Base-by-base conservation (phyloP, 2,797 vertebrate genomes). In the Mormyrops attenuatus region DNA sequence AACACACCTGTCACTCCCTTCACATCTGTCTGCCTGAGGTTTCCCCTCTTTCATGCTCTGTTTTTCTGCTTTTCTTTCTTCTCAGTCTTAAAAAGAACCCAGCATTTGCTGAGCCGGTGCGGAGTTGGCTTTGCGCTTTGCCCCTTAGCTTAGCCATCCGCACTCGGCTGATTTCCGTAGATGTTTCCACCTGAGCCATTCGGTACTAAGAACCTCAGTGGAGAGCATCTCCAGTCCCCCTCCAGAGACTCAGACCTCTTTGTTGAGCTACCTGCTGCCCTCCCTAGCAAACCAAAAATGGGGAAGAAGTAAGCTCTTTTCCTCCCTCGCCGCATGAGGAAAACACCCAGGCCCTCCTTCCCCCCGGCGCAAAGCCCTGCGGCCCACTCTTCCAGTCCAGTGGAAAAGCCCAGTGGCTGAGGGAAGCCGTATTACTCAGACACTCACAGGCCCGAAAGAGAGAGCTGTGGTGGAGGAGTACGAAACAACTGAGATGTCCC, bases 1-100 rank as follows among this genome's bases (percentile, higher is more conserved):
- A 95, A 95, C 94, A 95, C 95, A 95, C 95, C 95, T 94, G 92
- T 94, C 90, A 57, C 89, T 90, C 94, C 92, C 92, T 92, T 96
- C 94, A 96, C 94, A 96, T 95, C 95, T 96, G 93, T 94, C 92
- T 93, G 92, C 94, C 95, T 96, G 96, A 96, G 95, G 95, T 96
- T 96, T 95, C 89, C 84, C 85, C 89, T 69, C 90, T 93, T 91
- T 91, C 90, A 91, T 88, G 77, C 55, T 90, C 50, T 20, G 17
- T 89, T 89, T 80, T 80, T 87, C 60, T 44, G 57, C 50, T 20
- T 8, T 22, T 2, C 89, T 89, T 89, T 89, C 89, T 89, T 89
- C 89, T 89, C 50, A 7, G 20, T 63, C 85, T 87, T 89, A 66
- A 89, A 89, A 88, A 89, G 50, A 66, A 87, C 82, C 69, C 50